These are phyloP conservation scores for Criorhina ranunculi DNA, from an alignment of 2,888 invertebrate species.

Conservation along the genomic window DNA sequence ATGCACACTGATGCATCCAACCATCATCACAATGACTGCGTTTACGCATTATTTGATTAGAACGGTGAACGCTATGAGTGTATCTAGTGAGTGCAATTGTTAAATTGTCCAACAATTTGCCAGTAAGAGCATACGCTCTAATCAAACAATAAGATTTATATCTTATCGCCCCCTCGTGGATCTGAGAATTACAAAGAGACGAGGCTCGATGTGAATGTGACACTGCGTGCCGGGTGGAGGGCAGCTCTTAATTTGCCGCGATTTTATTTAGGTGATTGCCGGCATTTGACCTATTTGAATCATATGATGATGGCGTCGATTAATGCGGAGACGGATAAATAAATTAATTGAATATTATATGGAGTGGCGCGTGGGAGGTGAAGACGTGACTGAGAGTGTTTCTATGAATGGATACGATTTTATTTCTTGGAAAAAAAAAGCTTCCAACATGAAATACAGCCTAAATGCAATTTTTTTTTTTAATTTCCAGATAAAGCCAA, in stretches of 20 bases:
- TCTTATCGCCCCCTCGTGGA: slow-evolving; percentile 33
- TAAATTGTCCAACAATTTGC: slow-evolving; percentile 74
- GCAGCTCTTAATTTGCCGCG: slow-evolving; percentile 38
- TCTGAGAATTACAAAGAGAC: slow-evolving; percentile 7
- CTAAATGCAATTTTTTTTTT: too few relatives aligned
- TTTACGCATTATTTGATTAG: slow-evolving; percentile 75
- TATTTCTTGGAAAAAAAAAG: too few relatives aligned
- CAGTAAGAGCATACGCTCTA: slow-evolving; percentile 69
- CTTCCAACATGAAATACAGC: neutral
- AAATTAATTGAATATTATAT: slow-evolving; percentile 33
- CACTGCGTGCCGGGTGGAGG: slow-evolving; percentile 4
- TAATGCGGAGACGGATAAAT: slow-evolving; percentile 32
- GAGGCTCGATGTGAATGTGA: neutral
- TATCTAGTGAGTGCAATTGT: slow-evolving; percentile 56
- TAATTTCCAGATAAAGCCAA: too few relatives aligned
- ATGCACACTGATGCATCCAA: slow-evolving; percentile 32
- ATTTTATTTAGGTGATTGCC: slow-evolving; percentile 65
- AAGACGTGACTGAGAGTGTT: slow-evolving; percentile 19
- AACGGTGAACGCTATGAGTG: slow-evolving; percentile 8
- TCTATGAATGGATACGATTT: slow-evolving; percentile 1
- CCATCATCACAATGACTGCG: slow-evolving; percentile 46
- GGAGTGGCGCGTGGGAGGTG: slow-evolving; percentile 9
- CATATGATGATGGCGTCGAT: slow-evolving; percentile 27
- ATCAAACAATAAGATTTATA: slow-evolving; percentile 75
- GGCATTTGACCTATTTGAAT: slow-evolving; percentile 69